Evolutionary conservation across 2,113 vertebrate species (phyloP).

Genomic region (Excalfactoria chinensis): DNA sequence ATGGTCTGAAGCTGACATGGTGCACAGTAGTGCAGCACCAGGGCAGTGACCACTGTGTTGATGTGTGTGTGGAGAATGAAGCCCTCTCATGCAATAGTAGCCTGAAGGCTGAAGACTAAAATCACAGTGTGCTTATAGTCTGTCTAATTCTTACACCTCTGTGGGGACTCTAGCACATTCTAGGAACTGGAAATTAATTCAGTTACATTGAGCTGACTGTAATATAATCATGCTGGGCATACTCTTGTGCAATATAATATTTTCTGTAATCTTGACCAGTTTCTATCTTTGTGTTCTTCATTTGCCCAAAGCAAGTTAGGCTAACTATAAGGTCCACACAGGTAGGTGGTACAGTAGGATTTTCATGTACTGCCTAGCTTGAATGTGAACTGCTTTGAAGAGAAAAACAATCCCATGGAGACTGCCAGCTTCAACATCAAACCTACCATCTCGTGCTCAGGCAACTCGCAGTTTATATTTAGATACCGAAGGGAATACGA

Average conservation of each 20-base stretch:
- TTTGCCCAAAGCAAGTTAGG: neutral
- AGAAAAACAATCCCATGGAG: neutral
- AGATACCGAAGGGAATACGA: neutral
- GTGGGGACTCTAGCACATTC: constrained; percentile 20
- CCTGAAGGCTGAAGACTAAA: constrained; percentile 5
- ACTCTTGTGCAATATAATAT: neutral
- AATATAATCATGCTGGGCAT: constrained; percentile 1
- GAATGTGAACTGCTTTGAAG: neutral
- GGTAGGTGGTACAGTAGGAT: neutral
- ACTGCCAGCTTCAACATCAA: neutral
- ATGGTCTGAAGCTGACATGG: neutral
- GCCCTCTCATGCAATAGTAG: neutral
- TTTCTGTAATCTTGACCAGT: neutral
- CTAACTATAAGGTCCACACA: neutral
- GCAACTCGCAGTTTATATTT: neutral
- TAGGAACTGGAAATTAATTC: constrained; percentile 54
- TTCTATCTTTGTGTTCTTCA: constrained; percentile 1
- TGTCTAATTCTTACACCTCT: constrained; percentile 50
- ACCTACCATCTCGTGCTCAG: neutral
- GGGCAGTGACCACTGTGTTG: neutral
- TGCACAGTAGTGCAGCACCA: neutral
- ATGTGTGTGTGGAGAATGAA: neutral
- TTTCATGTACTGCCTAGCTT: neutral
- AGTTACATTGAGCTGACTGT: neutral
- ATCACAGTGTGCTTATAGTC: neutral